Percentiles rank a stretch among this genome's conserved stretches.
These are phyloP conservation scores for Phymatocera aterrima DNA, from an alignment of 2,888 invertebrate species.

Conservation along the genomic window DNA sequence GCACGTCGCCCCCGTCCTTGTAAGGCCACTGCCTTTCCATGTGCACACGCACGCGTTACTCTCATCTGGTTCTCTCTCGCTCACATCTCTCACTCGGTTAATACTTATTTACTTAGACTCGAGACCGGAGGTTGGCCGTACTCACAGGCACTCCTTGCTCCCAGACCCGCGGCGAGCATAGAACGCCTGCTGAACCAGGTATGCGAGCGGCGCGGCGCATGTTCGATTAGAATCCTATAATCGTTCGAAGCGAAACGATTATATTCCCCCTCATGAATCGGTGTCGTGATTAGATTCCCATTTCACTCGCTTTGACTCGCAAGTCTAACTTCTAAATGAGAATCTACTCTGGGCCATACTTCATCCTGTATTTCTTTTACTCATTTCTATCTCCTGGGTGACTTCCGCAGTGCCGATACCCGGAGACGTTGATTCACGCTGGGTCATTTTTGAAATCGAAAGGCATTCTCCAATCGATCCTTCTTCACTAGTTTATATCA, in stretches of 20 bases:
- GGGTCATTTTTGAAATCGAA: no score
- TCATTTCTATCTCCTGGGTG: not conserved
- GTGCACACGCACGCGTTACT: slow-evolving; percentile 56
- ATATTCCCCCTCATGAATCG: slow-evolving; percentile 17
- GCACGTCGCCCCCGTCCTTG: slow-evolving; percentile 66
- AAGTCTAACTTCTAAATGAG: no score
- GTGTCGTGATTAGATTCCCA: slow-evolving; percentile 32
- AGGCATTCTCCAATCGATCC: no score
- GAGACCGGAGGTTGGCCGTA: not conserved
- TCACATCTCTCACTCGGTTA: not conserved
- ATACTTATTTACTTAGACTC: slow-evolving; percentile 24
- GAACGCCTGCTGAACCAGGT: not conserved
- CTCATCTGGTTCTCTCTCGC: slow-evolving; percentile 24
- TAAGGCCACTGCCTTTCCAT: slow-evolving; percentile 72
- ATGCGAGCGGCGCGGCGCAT: slow-evolving; percentile 23
- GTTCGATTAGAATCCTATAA: slow-evolving; percentile 16
- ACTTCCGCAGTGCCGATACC: no score
- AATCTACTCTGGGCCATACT: not conserved
- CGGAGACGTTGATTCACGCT: no score
- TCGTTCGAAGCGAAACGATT: slow-evolving; percentile 8
- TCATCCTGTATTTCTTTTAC: not conserved
- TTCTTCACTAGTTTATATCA: no score
- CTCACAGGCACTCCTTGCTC: not conserved
- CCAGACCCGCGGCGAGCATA: no score
- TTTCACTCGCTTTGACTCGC: not conserved